Evolutionary conservation across 2,113 vertebrate genomes (phyloP).

Genomic region (Trogon surrucura): DNA sequence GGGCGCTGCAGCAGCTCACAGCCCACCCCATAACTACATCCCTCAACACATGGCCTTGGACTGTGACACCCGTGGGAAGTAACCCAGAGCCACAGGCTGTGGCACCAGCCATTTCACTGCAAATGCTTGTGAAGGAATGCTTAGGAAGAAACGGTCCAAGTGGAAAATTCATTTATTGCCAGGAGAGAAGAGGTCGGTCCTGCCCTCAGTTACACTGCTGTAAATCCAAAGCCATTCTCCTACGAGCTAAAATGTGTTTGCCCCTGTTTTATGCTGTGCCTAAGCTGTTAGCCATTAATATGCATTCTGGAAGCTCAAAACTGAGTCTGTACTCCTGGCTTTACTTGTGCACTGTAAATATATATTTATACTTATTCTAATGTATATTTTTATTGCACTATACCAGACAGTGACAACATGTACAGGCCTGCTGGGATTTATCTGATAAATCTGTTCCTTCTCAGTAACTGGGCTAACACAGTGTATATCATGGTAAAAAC

Average conservation of each 20-base stretch:
- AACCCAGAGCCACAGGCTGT: background rate
- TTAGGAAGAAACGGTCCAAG: background rate
- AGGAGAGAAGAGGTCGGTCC: background rate
- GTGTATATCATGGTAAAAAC: background rate
- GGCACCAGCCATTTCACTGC: background rate
- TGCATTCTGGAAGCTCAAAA: background rate
- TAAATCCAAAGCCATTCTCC: background rate
- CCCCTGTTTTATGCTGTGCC: background rate
- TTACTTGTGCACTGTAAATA: constrained; percentile 55
- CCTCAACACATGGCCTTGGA: background rate
- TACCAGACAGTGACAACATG: constrained; percentile 23
- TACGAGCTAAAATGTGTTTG: background rate
- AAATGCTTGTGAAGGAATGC: background rate
- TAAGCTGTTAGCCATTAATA: background rate
- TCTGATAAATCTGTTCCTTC: constrained; percentile 35
- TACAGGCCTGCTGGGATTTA: constrained; percentile 35
- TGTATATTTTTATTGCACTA: constrained; percentile 56
- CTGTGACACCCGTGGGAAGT: background rate
- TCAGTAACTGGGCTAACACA: background rate
- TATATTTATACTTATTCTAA: constrained; percentile 56
- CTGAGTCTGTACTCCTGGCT: constrained; percentile 28
- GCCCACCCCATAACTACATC: background rate
- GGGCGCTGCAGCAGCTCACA: background rate
- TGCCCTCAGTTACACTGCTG: background rate
- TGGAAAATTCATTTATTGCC: background rate